Evolutionary conservation across 2,113 vertebrate species (phyloP).

Genomic region (Oenanthe melanoleuca): DNA sequence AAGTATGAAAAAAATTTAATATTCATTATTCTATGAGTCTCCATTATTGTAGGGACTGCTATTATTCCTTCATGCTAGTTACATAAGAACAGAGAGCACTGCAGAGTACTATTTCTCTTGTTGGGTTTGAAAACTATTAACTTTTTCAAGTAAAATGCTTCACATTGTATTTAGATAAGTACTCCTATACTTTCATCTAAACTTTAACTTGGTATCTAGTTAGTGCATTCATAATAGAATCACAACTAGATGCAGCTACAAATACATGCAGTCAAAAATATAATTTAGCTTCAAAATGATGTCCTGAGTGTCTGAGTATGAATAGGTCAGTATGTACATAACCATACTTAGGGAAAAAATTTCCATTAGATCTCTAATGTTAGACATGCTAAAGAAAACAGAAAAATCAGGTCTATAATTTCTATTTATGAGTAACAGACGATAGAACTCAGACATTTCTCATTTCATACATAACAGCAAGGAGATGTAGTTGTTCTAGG

Average conservation of each 20-base stretch:
- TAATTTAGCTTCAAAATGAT: not conserved
- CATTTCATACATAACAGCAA: not conserved
- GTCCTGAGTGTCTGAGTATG: not conserved
- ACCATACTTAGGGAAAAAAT: not conserved
- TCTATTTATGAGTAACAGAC: not conserved
- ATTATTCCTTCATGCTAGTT: not conserved
- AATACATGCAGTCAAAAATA: not conserved
- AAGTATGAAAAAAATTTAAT: constrained; percentile 63
- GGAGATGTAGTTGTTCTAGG: not conserved
- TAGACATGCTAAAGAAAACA: not conserved
- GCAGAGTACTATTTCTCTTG: not conserved
- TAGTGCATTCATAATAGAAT: not conserved
- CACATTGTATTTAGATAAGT: not conserved
- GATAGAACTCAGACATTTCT: not conserved
- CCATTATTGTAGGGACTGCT: not conserved
- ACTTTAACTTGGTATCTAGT: not conserved
- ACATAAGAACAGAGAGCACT: not conserved
- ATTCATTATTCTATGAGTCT: constrained; percentile 29
- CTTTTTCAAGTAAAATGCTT: not conserved
- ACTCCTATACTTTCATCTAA: not conserved
- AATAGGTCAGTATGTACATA: not conserved
- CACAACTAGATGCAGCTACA: not conserved
- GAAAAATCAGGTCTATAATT: not conserved
- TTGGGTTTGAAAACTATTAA: not conserved
- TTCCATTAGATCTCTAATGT: not conserved